Evolutionary conservation across 2,797 vertebrate genomes (phyloP).

Genomic region (Phataginus tetradactyla): DNA sequence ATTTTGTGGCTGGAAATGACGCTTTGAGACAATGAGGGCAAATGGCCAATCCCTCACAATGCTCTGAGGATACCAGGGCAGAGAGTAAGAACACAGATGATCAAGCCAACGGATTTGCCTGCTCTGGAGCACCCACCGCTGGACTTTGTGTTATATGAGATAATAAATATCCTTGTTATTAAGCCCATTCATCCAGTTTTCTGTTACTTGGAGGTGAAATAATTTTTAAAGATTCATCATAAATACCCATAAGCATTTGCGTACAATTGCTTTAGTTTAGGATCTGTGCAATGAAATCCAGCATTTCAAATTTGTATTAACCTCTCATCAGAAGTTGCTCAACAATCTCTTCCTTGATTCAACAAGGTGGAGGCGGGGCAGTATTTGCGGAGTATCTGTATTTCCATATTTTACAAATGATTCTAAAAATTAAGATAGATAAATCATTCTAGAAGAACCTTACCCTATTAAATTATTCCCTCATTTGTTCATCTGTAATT

Average conservation of each 20-base stretch:
- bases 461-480: neutral
- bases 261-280: neutral
- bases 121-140: neutral
- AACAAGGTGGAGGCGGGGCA: neutral
- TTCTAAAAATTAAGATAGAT: conserved; percentile 21
- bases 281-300: neutral
- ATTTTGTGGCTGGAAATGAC: neutral
- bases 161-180: neutral
- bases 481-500: neutral
- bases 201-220: neutral
- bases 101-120: neutral
- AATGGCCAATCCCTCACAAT: neutral
- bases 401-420: conserved; percentile 3
- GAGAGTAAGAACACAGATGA: neutral
- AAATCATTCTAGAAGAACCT: conserved; percentile 1
- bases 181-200: neutral
- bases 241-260: neutral
- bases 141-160: neutral
- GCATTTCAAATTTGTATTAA: neutral
- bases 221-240: neutral
- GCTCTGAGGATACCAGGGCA: neutral
- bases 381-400: neutral
- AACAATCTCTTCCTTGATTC: neutral
- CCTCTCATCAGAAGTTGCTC: neutral
- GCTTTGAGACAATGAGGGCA: neutral